A percentile compares a stretch with the other conserved stretches of the same genome.
Evolutionary conservation across 2,113 vertebrate genomes (phyloP).

Genomic region (Tympanuchus pallidicinctus): DNA sequence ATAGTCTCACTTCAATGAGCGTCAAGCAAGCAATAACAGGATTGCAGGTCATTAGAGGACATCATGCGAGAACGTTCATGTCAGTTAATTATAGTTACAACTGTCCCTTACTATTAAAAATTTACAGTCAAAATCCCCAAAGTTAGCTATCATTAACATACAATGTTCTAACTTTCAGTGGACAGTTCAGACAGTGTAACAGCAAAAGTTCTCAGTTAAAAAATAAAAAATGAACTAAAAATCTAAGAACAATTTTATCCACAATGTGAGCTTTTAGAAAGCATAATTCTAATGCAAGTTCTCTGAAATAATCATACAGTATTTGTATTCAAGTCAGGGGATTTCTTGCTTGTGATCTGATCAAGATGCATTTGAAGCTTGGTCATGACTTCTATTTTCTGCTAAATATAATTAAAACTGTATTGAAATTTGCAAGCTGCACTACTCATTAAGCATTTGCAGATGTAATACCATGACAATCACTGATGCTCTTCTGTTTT

Average conservation of each 20-base stretch:
- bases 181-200: background rate
- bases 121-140: background rate
- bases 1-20: background rate
- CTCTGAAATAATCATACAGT: background rate
- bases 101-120: background rate
- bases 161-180: background rate
- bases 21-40: background rate
- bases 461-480: constrained; percentile 18
- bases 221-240: background rate
- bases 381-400: constrained; percentile 51
- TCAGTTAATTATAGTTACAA: background rate
- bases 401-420: constrained; percentile 51
- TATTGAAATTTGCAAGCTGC: constrained; percentile 48
- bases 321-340: background rate
- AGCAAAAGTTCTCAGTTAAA: background rate
- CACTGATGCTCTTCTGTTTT: constrained; percentile 1
- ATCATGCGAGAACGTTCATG: background rate
- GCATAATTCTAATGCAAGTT: background rate
- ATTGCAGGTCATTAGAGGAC: background rate
- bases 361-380: constrained; percentile 46
- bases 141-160: background rate
- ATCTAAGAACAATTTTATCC: background rate
- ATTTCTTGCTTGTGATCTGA: background rate
- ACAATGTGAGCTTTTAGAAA: background rate
- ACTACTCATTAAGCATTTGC: constrained; percentile 43